Evolutionary conservation across 2,113 vertebrate species (phyloP).

Genomic region (Cyprinodon variegatus): DNA sequence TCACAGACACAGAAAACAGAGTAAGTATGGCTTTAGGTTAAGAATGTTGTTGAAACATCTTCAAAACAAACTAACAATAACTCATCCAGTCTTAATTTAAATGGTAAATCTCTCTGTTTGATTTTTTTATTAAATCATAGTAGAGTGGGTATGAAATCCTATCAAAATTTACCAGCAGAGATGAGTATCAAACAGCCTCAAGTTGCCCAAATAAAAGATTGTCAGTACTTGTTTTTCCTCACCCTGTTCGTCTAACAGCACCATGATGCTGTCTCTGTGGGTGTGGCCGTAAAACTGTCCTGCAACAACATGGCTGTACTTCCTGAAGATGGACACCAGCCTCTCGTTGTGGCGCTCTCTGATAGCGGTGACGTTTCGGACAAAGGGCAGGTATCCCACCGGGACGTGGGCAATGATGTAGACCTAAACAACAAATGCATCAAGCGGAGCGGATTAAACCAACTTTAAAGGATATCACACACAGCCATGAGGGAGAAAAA

Average conservation of each 20-base stretch:
- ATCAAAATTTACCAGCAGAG: not conserved
- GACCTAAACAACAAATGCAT: constrained; percentile 76
- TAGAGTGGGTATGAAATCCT: not conserved
- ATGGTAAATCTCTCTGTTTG: not conserved
- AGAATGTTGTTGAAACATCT: not conserved
- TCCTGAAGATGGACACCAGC: constrained; percentile 87
- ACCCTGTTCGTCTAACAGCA: constrained; percentile 88
- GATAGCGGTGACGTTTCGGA: constrained; percentile 79
- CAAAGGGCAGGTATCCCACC: constrained; percentile 87
- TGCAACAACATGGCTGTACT: constrained; percentile 83
- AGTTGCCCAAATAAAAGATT: not conserved
- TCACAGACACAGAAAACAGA: not conserved
- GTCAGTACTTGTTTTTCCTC: constrained; percentile 13
- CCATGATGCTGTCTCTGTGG: constrained; percentile 93
- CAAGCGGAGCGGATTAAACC: not conserved
- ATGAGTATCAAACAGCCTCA: not conserved
- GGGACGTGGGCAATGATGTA: constrained; percentile 93
- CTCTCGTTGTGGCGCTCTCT: constrained; percentile 85
- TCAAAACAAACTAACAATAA: not conserved
- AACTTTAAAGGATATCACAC: not conserved
- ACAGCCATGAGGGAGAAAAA: too few species aligned
- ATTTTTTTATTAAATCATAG: not conserved
- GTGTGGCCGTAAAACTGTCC: constrained; percentile 97
- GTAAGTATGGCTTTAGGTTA: not conserved
- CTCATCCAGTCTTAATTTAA: not conserved